A percentile compares a stretch with the other conserved stretches of the same genome.
These are phyloP conservation scores for Nothocercus nigrocapillus DNA, from an alignment of 2,113 vertebrate species.

Conservation along the genomic window DNA sequence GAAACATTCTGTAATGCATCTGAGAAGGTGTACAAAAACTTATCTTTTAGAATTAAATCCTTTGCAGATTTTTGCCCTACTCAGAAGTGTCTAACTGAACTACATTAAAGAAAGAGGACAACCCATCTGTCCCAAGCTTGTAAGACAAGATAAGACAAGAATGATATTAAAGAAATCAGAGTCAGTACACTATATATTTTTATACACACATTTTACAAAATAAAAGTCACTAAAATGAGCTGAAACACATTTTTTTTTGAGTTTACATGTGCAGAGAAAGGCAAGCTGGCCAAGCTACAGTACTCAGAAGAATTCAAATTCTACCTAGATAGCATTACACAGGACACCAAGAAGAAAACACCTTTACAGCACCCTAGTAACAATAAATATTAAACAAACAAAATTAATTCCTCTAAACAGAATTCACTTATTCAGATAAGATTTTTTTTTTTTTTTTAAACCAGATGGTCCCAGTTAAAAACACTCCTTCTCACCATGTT, in stretches of 20 bases:
- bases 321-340: neutral
- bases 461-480: neutral
- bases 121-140: neutral
- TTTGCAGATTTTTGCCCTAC: neutral
- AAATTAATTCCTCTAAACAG: neutral
- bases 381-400: too few species aligned
- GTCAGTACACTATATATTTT: neutral
- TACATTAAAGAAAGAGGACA: neutral
- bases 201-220: neutral
- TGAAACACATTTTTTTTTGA: neutral
- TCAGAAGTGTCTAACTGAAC: neutral
- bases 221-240: neutral
- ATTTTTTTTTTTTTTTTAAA: neutral
- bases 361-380: neutral
- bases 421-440: neutral
- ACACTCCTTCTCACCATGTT: neutral
- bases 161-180: neutral
- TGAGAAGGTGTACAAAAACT: neutral
- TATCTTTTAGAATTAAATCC: neutral
- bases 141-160: neutral
- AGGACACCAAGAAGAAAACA: neutral
- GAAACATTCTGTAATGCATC: neutral
- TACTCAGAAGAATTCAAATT: neutral
- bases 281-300: fast-evolving
- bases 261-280: neutral